Evolutionary conservation across 2,113 vertebrate species (phyloP).

Genomic region (Gobio gobio): DNA sequence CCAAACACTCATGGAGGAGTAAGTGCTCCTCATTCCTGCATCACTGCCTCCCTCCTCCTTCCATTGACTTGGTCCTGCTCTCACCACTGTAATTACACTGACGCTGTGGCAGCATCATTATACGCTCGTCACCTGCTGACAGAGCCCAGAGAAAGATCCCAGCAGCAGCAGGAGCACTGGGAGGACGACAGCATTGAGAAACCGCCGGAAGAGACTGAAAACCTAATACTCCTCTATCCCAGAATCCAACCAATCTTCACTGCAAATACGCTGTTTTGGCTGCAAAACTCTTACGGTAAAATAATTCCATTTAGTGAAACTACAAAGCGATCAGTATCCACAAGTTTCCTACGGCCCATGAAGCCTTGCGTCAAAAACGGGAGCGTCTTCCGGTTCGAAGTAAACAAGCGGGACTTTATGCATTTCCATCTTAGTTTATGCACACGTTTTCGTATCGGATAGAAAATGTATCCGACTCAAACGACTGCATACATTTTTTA

Average conservation of each 20-base stretch:
- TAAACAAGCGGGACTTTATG: no score
- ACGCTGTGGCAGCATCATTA: slow-evolving; percentile 33
- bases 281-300: neutral
- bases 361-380: no score
- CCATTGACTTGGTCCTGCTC: neutral
- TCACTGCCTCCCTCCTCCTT: neutral
- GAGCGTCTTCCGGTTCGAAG: no score
- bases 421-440: no score
- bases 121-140: slow-evolving; percentile 25
- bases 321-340: neutral
- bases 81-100: slow-evolving; percentile 17
- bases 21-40: neutral
- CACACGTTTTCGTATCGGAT: no score
- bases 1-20: neutral
- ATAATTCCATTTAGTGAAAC: neutral
- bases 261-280: neutral
- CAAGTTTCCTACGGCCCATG: no score
- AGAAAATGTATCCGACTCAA: no score
- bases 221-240: neutral
- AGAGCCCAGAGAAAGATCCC: slow-evolving; percentile 18
- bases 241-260: slow-evolving; percentile 1
- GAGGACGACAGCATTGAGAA: neutral
- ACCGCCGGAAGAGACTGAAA: neutral
- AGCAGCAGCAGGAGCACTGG: neutral
- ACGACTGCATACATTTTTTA: no score